These are phyloP conservation scores for Hypanus sabinus DNA, from an alignment of 2,113 vertebrate species.

Conservation along the genomic window DNA sequence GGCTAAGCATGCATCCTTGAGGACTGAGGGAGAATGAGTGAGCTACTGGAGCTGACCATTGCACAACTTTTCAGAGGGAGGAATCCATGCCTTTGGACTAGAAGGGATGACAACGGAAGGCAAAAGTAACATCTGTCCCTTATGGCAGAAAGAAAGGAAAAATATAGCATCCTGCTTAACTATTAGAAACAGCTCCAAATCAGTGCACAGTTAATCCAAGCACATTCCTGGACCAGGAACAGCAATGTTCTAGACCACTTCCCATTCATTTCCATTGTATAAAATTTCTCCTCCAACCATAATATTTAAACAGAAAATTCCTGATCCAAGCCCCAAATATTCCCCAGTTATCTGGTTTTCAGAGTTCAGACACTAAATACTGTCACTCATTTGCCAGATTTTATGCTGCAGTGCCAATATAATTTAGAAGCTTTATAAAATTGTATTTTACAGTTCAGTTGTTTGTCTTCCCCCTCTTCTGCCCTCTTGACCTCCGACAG, in stretches of 20 bases:
- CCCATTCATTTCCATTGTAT: constrained; percentile 33
- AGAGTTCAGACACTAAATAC: constrained; percentile 20
- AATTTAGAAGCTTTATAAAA: background rate
- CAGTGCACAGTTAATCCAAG: background rate
- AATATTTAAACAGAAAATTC: constrained; percentile 18
- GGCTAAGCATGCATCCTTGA: too few species aligned
- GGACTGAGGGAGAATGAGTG: background rate
- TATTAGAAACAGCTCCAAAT: background rate
- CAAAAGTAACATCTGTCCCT: background rate
- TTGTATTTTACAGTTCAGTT: background rate
- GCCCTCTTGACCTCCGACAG: constrained; percentile 17
- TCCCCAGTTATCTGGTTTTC: constrained; percentile 30
- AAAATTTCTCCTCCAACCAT: constrained; percentile 32
- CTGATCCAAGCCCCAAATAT: constrained; percentile 27
- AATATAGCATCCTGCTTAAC: background rate
- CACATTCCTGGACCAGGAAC: constrained; percentile 24
- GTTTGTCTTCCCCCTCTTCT: background rate
- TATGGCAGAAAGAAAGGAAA: background rate
- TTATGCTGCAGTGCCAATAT: constrained; percentile 6
- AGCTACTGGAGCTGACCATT: background rate
- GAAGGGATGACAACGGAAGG: background rate
- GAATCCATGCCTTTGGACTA: background rate
- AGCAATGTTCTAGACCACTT: constrained; percentile 31
- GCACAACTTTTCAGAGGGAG: background rate
- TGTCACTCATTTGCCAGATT: background rate